phyloP scores from a whole-genome alignment of 1,140 invertebrate species.

The Elysia chlorotica region DNA sequence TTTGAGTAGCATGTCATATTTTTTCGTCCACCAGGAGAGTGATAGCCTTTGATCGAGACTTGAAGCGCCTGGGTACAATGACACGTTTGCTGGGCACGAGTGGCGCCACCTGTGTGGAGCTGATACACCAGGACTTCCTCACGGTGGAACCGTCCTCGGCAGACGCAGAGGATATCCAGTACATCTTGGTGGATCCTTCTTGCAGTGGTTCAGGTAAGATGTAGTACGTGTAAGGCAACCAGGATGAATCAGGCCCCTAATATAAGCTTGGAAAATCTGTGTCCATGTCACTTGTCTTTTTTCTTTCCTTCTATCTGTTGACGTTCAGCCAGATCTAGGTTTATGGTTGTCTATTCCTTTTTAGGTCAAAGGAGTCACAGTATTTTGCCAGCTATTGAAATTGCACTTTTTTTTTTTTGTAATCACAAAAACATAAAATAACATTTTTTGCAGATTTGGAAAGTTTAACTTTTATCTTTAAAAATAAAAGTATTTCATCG shows the following conservation, averaged over 20 bases:
- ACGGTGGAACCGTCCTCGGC: conserved; percentile 67
- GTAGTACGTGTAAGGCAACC: no score
- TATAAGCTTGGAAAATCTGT: no score
- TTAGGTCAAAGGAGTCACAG: background rate
- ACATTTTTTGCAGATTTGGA: background rate
- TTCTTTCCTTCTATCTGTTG: background rate
- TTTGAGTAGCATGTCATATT: no score
- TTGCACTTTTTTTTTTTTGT: background rate
- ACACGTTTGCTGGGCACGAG: conserved; percentile 60
- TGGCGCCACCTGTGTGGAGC: conserved; percentile 72
- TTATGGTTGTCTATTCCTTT: background rate
- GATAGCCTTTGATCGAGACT: conserved; percentile 81
- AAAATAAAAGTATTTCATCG: background rate
- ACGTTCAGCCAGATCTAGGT: background rate
- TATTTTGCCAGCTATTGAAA: background rate
- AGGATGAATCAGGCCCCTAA: no score
- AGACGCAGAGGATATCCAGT: conserved; percentile 75
- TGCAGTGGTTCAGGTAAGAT: conserved; percentile 89
- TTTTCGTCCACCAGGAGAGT: conserved; percentile 73
- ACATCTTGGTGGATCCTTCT: conserved; percentile 92
- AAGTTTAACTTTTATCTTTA: background rate
- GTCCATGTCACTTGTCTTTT: background rate
- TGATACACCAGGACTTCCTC: conserved; percentile 75
- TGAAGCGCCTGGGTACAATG: conserved; percentile 69
- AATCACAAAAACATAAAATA: background rate